Evolutionary conservation across 1,140 invertebrate genomes (phyloP).

Genomic region (Euura saliciscinereae): DNA sequence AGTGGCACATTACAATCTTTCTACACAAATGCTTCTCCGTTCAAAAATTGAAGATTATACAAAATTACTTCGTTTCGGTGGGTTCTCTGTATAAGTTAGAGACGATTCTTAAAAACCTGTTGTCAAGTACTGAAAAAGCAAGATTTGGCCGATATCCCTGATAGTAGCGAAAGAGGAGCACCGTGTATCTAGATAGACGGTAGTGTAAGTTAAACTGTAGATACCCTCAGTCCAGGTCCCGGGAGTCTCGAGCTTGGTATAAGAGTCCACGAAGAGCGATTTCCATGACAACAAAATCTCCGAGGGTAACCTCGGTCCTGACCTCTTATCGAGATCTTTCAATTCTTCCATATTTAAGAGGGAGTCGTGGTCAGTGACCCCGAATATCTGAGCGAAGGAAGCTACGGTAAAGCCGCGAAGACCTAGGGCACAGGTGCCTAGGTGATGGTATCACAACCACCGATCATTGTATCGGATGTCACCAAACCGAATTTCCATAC

Average conservation of each 20-base stretch:
- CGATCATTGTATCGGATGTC: slow-evolving; percentile 52
- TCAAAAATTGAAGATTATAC: too few species aligned
- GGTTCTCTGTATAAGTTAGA: too few species aligned
- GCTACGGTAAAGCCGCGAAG: background rate
- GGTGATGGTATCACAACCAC: slow-evolving; percentile 50
- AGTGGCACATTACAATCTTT: too few species aligned
- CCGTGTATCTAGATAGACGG: too few species aligned
- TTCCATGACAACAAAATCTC: slow-evolving; percentile 58
- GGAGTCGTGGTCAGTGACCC: slow-evolving; percentile 51
- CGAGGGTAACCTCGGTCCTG: slow-evolving; percentile 44
- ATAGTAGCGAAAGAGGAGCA: too few species aligned
- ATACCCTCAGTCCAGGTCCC: too few species aligned
- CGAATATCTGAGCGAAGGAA: slow-evolving; percentile 16
- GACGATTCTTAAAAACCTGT: too few species aligned
- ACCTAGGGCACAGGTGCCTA: slow-evolving; percentile 53
- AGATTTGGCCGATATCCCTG: too few species aligned
- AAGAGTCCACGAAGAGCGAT: slow-evolving; percentile 38
- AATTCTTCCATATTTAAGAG: slow-evolving; percentile 59
- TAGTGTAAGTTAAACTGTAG: too few species aligned
- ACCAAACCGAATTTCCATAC: slow-evolving; percentile 50
- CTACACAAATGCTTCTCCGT: too few species aligned
- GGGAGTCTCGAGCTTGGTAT: background rate
- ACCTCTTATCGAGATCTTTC: slow-evolving; percentile 55
- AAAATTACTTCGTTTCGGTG: too few species aligned
- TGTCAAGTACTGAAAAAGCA: too few species aligned